phyloP scores from a whole-genome alignment of 2,888 invertebrate genomes.

The Chaetoderma sp. region DNA sequence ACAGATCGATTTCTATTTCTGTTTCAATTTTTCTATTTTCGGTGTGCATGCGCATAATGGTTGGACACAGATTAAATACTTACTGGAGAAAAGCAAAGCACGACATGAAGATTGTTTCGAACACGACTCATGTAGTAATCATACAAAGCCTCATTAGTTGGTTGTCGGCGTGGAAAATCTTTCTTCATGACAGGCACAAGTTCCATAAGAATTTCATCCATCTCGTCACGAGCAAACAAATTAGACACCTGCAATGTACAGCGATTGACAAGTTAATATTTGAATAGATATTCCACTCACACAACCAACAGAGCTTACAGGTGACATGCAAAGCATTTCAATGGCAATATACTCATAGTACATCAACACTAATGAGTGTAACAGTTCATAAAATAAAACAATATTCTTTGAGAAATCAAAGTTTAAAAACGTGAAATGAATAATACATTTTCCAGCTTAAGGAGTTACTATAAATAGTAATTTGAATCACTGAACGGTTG shows the following conservation, averaged over 20 bases:
- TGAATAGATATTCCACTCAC: too few species aligned
- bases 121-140: conserved; percentile 93
- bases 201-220: conserved; percentile 93
- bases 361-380: too few species aligned
- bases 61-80: too few species aligned
- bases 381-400: too few species aligned
- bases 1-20: too few species aligned
- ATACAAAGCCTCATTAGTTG: conserved; percentile 92
- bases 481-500: neutral
- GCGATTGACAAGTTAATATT: neutral
- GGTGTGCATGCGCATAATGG: too few species aligned
- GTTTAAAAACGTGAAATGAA: too few species aligned
- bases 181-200: conserved; percentile 92
- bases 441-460: too few species aligned
- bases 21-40: too few species aligned
- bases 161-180: conserved; percentile 88
- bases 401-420: too few species aligned
- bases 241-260: conserved; percentile 79
- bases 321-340: neutral
- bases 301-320: too few species aligned
- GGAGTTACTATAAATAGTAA: neutral
- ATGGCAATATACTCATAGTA: too few species aligned
- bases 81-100: conserved; percentile 95
- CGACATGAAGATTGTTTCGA: conserved; percentile 92
- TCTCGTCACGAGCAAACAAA: conserved; percentile 94